A percentile compares a stretch with the other conserved stretches of the same genome.
Conservation (phyloP, 1,140 invertebrate species). For the Gonatopus flavifemur region DNA sequence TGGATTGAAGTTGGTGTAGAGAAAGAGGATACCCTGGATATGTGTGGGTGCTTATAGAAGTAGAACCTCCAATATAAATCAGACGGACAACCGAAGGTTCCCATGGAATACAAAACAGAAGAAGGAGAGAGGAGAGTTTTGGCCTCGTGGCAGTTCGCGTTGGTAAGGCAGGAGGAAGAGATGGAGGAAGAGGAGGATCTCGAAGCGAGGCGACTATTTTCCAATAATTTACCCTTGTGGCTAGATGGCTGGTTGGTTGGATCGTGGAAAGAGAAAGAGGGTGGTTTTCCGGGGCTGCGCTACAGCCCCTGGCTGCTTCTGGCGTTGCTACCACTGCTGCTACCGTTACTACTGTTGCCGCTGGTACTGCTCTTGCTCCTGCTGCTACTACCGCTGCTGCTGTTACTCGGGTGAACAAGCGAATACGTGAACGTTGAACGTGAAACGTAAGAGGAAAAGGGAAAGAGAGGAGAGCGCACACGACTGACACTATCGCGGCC, state of each 20-base stretch:
- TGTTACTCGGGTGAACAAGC: no score
- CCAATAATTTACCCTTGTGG: slow-evolving; percentile 44
- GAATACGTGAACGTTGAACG: no score
- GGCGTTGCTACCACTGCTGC: slow-evolving; percentile 17
- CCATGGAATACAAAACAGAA: slow-evolving; percentile 47
- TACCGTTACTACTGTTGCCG: no score
- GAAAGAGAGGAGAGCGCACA: slow-evolving; percentile 27
- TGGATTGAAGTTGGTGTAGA: no score
- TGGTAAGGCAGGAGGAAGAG: slow-evolving; percentile 5
- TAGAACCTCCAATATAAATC: slow-evolving; percentile 21
- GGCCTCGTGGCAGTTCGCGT: slow-evolving; percentile 2
- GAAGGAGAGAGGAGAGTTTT: slow-evolving; percentile 26
- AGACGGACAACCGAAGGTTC: slow-evolving; percentile 33
- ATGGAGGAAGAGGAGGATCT: slow-evolving; percentile 18
- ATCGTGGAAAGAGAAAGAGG: slow-evolving; percentile 2
- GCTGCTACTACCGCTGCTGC: slow-evolving; percentile 19
- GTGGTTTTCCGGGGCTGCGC: slow-evolving; percentile 26
- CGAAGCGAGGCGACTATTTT: slow-evolving; percentile 43
- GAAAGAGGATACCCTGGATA: background rate
- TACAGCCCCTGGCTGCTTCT: slow-evolving; percentile 5
- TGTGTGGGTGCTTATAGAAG: no score
- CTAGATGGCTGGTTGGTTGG: slow-evolving; percentile 1
- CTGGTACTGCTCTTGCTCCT: slow-evolving; percentile 8
- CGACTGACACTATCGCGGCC: slow-evolving; percentile 48
- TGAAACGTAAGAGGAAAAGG: no score